Evolutionary conservation across 2,797 vertebrate species (phyloP).

Genomic region (Sebastes paucispinis): DNA sequence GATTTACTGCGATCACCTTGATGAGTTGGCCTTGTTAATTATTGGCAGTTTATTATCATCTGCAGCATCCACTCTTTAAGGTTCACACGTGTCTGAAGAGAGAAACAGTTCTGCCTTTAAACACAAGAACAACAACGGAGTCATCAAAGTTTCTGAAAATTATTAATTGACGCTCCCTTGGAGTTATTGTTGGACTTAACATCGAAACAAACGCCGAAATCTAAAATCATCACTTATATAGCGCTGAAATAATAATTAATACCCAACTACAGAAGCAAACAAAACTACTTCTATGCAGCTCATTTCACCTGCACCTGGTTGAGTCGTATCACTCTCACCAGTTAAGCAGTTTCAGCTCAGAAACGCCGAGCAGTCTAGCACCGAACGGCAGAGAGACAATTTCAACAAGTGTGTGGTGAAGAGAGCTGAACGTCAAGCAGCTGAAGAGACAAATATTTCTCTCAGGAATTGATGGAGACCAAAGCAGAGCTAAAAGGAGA

Average conservation of each 20-base stretch:
- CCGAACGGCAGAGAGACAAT: background rate
- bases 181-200: background rate
- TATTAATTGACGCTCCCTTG: background rate
- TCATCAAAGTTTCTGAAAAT: background rate
- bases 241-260: background rate
- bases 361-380: background rate
- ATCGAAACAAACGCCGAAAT: background rate
- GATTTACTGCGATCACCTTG: background rate
- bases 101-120: background rate
- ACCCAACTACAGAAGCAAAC: background rate
- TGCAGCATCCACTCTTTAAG: background rate
- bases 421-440: background rate
- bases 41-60: constrained; percentile 11
- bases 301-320: background rate
- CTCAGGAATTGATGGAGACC: background rate
- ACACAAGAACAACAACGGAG: background rate
- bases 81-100: background rate
- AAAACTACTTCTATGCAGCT: background rate
- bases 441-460: background rate
- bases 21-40: background rate
- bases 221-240: background rate
- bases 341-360: background rate
- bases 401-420: background rate
- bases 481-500: background rate
- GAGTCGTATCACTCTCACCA: background rate